Conservation (phyloP, 2,888 invertebrate genomes). For the Heliconius aoede region DNA sequence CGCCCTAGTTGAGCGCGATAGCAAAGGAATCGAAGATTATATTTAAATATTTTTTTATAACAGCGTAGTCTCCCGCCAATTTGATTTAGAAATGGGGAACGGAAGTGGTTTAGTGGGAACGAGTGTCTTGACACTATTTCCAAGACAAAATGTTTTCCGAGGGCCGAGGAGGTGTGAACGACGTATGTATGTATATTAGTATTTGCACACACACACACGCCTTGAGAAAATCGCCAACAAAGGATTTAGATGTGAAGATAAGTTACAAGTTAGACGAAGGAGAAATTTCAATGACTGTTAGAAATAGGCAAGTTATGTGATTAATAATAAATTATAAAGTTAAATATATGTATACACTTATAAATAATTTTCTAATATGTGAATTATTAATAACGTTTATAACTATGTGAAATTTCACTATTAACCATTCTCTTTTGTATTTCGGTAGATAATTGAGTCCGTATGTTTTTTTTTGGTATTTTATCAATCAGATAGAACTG, state of each 20-base stretch:
- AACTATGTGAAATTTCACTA: too few species aligned
- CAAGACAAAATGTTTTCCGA: too few species aligned
- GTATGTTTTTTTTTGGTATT: too few species aligned
- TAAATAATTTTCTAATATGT: background rate
- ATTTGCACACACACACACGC: background rate
- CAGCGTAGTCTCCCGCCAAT: too few species aligned
- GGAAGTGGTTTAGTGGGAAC: too few species aligned
- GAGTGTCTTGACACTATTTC: too few species aligned
- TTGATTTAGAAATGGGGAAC: too few species aligned
- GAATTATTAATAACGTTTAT: background rate
- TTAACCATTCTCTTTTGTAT: too few species aligned
- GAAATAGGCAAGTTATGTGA: background rate
- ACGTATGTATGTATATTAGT: background rate
- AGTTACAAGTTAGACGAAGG: slow-evolving; percentile 5
- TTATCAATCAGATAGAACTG: too few species aligned
- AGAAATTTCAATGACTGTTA: slow-evolving; percentile 17
- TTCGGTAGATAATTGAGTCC: too few species aligned
- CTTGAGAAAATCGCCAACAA: slow-evolving; percentile 17
- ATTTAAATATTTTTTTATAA: too few species aligned
- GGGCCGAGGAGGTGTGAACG: too few species aligned
- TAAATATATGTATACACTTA: background rate
- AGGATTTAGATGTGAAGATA: slow-evolving; percentile 22
- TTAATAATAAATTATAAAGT: background rate
- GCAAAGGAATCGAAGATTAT: background rate
- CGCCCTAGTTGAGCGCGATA: background rate